Evolutionary conservation across 2,113 vertebrate genomes (phyloP), one percentile per base, ranked within the genome.

Genomic region (Platysteira castanea): DNA sequence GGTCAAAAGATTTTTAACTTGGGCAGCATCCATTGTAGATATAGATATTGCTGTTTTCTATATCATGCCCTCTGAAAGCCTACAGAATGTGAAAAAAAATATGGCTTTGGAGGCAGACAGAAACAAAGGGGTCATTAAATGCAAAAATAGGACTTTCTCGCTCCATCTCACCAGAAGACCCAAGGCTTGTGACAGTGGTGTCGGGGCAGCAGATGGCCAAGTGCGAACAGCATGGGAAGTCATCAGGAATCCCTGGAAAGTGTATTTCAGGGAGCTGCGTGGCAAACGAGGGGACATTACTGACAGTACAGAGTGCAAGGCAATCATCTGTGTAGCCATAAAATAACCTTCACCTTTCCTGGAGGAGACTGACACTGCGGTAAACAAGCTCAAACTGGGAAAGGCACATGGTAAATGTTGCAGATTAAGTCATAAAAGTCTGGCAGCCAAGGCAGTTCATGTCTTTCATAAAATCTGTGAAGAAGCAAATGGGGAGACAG

Each of bases 331-430:
- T 50, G 52, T 70, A 87, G 87, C 81, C 81, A 77, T 95, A 89
- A 96, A 96, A 96, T 94, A 95, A 95, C 96, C 96, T 96, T 97
- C 97, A 96, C 97, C 96, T 96, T 93, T 90, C 73, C 96, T 97
- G 95, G 90, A 56, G 4, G 77, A 67, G 92, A 60, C 64, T 93
- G 96, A 81, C 94, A 33, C 50, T 11, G 87, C 93, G 96, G 96
- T 91, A 95, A 97, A 97, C 86, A 95, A 95, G 85, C 87, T 95
- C 92, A 95, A 6, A 69, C 94, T 95, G 89, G 90, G 96, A 90
- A 73, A 95, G 92, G 81, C 94, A 81, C 96, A 67, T 49, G 90
- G 92, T 61, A 31, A 68, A 39, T 27, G 69, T 59, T 95, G 89
- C 94, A 96, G 92, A 96, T 97, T 90, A 98, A 96, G 95, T 86